phyloP scores from a whole-genome alignment of 2,888 invertebrate species.

The Lasioglossum calceatum region DNA sequence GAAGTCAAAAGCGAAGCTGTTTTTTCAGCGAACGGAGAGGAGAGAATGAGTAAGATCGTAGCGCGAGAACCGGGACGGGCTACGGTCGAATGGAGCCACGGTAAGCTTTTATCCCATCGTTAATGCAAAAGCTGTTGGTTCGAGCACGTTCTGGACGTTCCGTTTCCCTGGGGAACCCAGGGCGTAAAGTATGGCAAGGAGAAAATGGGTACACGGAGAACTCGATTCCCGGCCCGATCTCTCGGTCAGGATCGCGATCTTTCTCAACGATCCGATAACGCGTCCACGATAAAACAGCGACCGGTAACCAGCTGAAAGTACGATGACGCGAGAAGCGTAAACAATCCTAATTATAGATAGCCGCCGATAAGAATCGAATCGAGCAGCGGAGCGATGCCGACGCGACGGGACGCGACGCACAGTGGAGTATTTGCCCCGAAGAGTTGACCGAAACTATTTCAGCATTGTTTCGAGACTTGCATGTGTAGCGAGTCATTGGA shows the following conservation, averaged over 20 bases:
- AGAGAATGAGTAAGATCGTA: background rate
- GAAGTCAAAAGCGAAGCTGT: background rate
- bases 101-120: slow-evolving; percentile 28
- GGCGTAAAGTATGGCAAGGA: background rate
- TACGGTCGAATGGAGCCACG: background rate
- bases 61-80: background rate
- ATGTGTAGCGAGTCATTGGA: no score
- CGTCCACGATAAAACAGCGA: slow-evolving; percentile 30
- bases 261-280: slow-evolving; percentile 34
- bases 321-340: slow-evolving; percentile 42
- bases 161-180: background rate
- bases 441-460: no score
- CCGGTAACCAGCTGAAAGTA: slow-evolving; percentile 4
- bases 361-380: slow-evolving; percentile 33
- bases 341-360: slow-evolving; percentile 55
- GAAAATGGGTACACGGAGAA: background rate
- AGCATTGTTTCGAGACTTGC: no score
- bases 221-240: background rate
- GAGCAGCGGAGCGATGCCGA: background rate
- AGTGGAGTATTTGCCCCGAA: no score
- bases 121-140: slow-evolving; percentile 21
- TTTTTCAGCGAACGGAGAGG: background rate
- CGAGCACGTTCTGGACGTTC: background rate
- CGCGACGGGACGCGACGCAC: background rate
- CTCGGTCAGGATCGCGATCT: slow-evolving; percentile 9